These are phyloP conservation scores for Nothobranchius furzeri DNA, from an alignment of 2,113 vertebrate genomes.

Conservation along the genomic window DNA sequence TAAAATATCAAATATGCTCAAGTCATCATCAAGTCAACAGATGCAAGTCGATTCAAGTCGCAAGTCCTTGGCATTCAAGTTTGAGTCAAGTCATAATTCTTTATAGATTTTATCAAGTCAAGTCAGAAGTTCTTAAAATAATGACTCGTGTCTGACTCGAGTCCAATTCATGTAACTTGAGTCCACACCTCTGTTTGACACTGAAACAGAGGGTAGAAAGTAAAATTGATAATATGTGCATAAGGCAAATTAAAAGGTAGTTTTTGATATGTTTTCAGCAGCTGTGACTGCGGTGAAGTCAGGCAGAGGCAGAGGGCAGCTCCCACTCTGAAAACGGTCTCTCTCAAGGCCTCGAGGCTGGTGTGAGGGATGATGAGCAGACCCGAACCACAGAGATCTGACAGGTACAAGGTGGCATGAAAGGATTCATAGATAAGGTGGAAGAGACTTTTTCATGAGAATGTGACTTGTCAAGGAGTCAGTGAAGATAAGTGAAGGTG, in stretches of 20 bases:
- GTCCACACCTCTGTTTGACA: too few relatives aligned
- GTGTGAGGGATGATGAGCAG: neutral
- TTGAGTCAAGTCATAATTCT: too few relatives aligned
- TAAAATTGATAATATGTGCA: neutral
- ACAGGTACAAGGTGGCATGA: slow-evolving; percentile 1
- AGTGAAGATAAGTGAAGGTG: neutral
- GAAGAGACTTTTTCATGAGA: neutral
- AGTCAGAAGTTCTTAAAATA: too few relatives aligned
- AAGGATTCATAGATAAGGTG: neutral
- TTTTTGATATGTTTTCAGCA: too few relatives aligned
- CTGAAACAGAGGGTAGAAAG: too few relatives aligned
- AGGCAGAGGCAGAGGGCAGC: neutral
- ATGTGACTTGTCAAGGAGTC: neutral
- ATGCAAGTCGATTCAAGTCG: too few relatives aligned
- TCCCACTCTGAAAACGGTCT: neutral
- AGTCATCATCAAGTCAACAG: too few relatives aligned
- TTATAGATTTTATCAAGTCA: too few relatives aligned
- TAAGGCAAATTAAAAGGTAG: neutral
- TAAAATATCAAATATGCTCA: too few relatives aligned
- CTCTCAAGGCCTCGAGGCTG: neutral
- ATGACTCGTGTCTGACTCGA: too few relatives aligned
- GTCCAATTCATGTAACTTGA: too few relatives aligned
- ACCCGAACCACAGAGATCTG: neutral
- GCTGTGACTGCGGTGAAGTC: neutral
- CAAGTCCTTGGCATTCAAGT: too few relatives aligned